Percentiles rank a stretch among this genome's conserved stretches.
These are phyloP conservation scores for Andrena chrysosceles DNA, from an alignment of 2,888 invertebrate species.

Conservation along the genomic window DNA sequence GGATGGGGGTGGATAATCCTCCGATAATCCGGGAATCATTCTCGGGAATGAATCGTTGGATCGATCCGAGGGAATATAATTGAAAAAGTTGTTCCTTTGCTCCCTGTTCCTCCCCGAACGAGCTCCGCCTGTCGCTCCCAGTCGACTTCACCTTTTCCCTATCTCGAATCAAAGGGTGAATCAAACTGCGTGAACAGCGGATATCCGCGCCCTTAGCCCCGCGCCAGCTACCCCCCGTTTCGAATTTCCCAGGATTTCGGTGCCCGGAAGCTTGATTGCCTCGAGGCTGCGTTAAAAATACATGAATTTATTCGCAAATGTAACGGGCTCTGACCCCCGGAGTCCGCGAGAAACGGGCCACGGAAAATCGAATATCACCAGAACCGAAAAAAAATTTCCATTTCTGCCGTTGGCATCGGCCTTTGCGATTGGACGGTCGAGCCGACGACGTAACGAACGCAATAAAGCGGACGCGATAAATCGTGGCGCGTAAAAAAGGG, in stretches of 20 bases:
- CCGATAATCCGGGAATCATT: conserved; percentile 75
- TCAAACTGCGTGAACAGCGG: conserved; percentile 38
- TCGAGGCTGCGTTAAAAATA: not conserved
- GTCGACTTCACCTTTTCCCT: conserved; percentile 57
- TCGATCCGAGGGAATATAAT: conserved; percentile 75
- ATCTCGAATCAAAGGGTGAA: conserved; percentile 53
- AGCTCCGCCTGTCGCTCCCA: conserved; percentile 64
- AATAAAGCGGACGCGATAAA: conserved; percentile 36
- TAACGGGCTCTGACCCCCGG: too few species aligned
- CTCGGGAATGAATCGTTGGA: conserved; percentile 72
- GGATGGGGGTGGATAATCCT: conserved; percentile 63
- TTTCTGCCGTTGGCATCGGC: too few species aligned
- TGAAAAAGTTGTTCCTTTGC: conserved; percentile 77
- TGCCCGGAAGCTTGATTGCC: conserved; percentile 42
- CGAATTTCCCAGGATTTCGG: conserved; percentile 69
- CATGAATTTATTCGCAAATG: too few species aligned
- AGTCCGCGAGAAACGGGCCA: too few species aligned
- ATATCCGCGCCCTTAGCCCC: not conserved
- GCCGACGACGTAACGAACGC: conserved; percentile 14
- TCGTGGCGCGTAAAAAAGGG: not conserved
- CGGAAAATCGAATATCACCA: too few species aligned
- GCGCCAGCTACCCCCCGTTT: conserved; percentile 46
- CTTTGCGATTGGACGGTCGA: not conserved
- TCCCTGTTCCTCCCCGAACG: conserved; percentile 50
- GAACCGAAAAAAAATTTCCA: too few species aligned